Base-by-base conservation (phyloP, 2,888 invertebrate species). In the Rotaria sp. region DNA sequence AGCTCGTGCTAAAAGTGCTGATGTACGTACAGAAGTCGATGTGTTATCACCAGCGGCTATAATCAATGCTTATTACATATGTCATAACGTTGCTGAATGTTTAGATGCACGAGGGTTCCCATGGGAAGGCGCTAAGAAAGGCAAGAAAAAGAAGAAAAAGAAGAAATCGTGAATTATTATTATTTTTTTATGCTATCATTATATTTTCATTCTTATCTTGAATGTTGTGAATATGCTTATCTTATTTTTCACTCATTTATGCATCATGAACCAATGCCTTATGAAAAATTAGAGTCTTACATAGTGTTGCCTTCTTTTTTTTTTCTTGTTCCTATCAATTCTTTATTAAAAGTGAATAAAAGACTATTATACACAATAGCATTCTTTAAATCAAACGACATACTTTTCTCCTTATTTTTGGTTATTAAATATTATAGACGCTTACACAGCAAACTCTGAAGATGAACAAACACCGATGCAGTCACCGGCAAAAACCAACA, bases 41-140 rank as follows among this genome's bases (percentile, higher is more conserved):
- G 45, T 57, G 5, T 38, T 85, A 74, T 35, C 48, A 24, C 85
- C 52, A 15, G 52, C 52, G 11, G 59, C 85, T n/a, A 7, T 85
- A 18, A 59, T 55, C n/a, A 85, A 85, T 48, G 57, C 85, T 2
- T 85, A 85, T 74, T 85, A 85, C 26, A 48, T 41, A n/a, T 35
- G 55, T 15, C 85, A 85, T 18, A 41, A 85, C 59, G 85, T 85
- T 18, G 8, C 85, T 24, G 55, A 85, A 18, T 45, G 67, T 45
- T 52, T 85, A 38, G 85, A 59, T 10, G 38, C 30, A 74, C 35
- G 48, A n/a, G 85, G 85, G 21, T 85, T 52, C 35, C 30, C n/a
- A 41, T 85, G 85, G 85, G 85, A 85, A 7, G 85, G 85, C 21
- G 85, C 85, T 18, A 74, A 74, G 13, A 85, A 85, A 38, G 50